Evolutionary conservation across 2,888 invertebrate genomes (phyloP).

Genomic region (Branchipolynoe longqiensis): DNA sequence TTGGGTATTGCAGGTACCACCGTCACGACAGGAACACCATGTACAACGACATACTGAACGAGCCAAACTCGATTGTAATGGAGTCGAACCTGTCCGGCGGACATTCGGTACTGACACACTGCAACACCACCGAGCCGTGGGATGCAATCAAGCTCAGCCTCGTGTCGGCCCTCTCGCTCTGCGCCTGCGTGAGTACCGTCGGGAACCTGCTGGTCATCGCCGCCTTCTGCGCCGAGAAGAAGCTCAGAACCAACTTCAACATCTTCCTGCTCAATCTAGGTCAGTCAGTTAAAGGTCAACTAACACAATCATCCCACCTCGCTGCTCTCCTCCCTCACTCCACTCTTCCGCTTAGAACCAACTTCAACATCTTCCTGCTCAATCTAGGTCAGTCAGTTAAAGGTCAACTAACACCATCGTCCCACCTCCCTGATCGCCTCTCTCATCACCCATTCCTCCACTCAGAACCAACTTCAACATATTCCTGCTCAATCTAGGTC

Average conservation of each 20-base stretch:
- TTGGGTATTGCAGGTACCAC: too few relatives aligned
- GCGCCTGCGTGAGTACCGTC: conserved; percentile 72
- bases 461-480: conserved; percentile 79
- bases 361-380: conserved; percentile 76
- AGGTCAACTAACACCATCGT: too few relatives aligned
- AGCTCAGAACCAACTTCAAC: conserved; percentile 79
- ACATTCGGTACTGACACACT: too few relatives aligned
- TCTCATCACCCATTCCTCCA: too few relatives aligned
- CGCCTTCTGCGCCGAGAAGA: conserved; percentile 75
- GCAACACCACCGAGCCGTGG: conserved; percentile 15
- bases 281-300: too few relatives aligned
- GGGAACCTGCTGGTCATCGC: conserved; percentile 79
- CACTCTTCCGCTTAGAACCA: conserved; percentile 78
- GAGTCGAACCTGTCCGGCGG: too few relatives aligned
- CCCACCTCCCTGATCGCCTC: too few relatives aligned
- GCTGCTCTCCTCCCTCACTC: too few relatives aligned
- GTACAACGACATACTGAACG: too few relatives aligned
- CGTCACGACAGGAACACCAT: too few relatives aligned
- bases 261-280: conserved; percentile 72
- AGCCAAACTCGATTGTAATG: too few relatives aligned
- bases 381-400: conserved; percentile 67
- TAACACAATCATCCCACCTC: too few relatives aligned
- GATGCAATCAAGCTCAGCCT: background rate
- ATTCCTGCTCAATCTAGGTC: conserved; percentile 71
- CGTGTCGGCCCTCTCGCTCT: conserved; percentile 66